These are phyloP conservation scores for Promerops cafer DNA, from an alignment of 2,113 vertebrate species.

Conservation along the genomic window DNA sequence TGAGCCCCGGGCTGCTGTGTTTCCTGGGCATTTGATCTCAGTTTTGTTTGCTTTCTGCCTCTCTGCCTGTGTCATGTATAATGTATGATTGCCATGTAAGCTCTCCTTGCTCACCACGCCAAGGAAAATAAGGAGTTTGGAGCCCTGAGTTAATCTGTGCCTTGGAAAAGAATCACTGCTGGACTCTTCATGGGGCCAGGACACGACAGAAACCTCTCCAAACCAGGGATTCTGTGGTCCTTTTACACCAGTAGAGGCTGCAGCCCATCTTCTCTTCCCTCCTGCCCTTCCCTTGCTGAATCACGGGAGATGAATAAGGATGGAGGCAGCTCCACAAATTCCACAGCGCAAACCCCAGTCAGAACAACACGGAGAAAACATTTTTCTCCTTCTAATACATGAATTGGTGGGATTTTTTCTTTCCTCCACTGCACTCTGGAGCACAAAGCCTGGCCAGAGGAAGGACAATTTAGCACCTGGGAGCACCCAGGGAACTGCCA, in stretches of 20 bases:
- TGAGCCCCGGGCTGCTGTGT: background rate
- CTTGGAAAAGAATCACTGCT: background rate
- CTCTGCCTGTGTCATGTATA: background rate
- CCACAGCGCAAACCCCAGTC: background rate
- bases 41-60: slow-evolving; percentile 8
- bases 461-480: background rate
- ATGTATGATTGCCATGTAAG: background rate
- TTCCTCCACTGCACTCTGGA: background rate
- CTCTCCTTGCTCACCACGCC: background rate
- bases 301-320: background rate
- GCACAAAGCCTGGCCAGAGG: background rate
- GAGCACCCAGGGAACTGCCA: background rate
- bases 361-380: fast-evolving
- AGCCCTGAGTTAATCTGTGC: background rate
- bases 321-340: background rate
- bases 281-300: background rate
- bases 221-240: background rate
- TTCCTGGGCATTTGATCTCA: background rate
- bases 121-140: background rate
- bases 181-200: background rate
- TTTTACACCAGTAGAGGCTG: background rate
- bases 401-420: background rate
- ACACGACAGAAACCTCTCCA: background rate
- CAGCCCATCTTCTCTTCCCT: background rate
- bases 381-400: background rate